These are phyloP conservation scores for Paramormyrops hopkinsi DNA, from an alignment of 2,797 vertebrate species.

Conservation along the genomic window DNA sequence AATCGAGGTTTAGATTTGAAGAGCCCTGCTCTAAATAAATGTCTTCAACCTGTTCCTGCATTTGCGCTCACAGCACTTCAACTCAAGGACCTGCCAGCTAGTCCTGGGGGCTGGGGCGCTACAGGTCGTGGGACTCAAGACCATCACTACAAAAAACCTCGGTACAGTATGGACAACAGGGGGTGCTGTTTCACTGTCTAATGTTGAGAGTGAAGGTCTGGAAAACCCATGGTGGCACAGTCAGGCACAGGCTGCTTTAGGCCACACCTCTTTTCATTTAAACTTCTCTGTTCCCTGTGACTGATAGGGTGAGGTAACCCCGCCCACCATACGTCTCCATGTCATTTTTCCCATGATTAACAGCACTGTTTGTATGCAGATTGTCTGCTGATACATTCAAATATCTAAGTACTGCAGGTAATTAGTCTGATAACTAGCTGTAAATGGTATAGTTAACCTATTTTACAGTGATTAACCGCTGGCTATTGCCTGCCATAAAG, in stretches of 20 bases:
- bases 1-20: background rate
- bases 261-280: background rate
- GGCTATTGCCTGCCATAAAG: background rate
- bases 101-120: slow-evolving; percentile 92
- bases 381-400: background rate
- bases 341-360: background rate
- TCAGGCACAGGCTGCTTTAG: background rate
- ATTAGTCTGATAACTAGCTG: background rate
- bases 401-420: background rate
- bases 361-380: background rate
- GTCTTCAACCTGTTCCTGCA: background rate
- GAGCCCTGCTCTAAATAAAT: background rate
- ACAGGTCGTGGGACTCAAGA: slow-evolving; percentile 95
- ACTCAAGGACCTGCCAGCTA: slow-evolving; percentile 94
- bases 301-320: background rate
- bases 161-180: slow-evolving; percentile 57
- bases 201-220: background rate
- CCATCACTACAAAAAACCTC: slow-evolving; percentile 97
- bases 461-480: background rate
- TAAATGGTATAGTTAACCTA: background rate
- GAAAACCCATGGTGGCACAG: background rate
- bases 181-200: background rate
- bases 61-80: slow-evolving; percentile 79
- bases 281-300: background rate
- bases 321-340: background rate